phyloP scores from a whole-genome alignment of 2,888 invertebrate genomes.

The Cinara cedri region DNA sequence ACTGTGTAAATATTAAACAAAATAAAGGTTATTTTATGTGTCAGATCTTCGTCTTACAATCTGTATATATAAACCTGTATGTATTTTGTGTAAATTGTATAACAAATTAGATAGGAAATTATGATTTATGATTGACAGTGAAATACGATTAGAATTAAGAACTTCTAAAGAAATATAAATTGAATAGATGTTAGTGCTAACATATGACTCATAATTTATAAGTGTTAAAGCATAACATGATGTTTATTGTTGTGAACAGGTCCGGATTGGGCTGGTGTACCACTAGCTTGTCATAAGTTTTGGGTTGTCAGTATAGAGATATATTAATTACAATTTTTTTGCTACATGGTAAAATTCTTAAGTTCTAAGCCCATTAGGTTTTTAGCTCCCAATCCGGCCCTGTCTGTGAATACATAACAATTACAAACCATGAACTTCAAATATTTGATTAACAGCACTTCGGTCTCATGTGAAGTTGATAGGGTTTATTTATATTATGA shows the following conservation, averaged over 20 bases:
- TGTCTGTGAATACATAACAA: slow-evolving; percentile 29
- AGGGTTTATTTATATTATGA: slow-evolving; percentile 32
- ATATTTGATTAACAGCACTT: slow-evolving; percentile 36
- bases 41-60: too few relatives aligned
- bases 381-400: neutral
- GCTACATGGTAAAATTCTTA: too few relatives aligned
- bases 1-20: too few relatives aligned
- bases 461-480: slow-evolving; percentile 36
- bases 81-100: neutral
- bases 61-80: too few relatives aligned
- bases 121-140: neutral
- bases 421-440: slow-evolving; percentile 47
- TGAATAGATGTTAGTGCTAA: slow-evolving; percentile 25
- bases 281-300: too few relatives aligned
- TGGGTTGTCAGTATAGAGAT: too few relatives aligned
- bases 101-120: neutral
- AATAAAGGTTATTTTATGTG: too few relatives aligned
- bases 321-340: too few relatives aligned
- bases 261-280: too few relatives aligned
- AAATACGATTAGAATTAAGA: neutral
- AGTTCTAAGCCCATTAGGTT: too few relatives aligned
- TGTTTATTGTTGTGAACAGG: neutral
- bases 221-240: slow-evolving; percentile 42
- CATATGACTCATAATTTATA: neutral
- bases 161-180: slow-evolving; percentile 2